Conservation (phyloP, 2,113 vertebrate genomes). For the Heptranchias perlo region DNA sequence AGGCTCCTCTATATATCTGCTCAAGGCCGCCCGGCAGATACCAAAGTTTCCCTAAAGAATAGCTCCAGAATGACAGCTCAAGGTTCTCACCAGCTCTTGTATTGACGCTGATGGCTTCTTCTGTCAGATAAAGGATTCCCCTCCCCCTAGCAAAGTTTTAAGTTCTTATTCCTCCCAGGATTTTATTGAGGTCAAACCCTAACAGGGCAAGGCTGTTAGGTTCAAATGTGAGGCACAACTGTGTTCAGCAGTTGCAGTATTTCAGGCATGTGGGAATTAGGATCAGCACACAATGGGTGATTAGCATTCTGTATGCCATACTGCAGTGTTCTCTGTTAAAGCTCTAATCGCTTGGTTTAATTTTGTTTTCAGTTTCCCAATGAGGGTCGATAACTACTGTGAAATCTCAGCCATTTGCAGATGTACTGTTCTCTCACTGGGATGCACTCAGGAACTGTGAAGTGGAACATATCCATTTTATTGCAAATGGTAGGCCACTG, state of each 20-base stretch:
- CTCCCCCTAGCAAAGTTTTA: background rate
- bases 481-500: background rate
- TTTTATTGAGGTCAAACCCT: background rate
- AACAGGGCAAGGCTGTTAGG: background rate
- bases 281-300: background rate
- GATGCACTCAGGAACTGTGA: background rate
- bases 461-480: constrained; percentile 6
- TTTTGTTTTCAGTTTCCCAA: constrained; percentile 10
- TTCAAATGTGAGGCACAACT: background rate
- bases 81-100: background rate
- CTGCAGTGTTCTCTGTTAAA: too few relatives aligned
- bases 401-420: background rate
- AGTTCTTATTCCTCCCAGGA: background rate
- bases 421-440: background rate
- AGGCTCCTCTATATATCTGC: background rate
- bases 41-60: background rate
- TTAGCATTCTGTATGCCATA: background rate
- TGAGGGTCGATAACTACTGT: background rate
- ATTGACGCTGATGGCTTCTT: too few relatives aligned
- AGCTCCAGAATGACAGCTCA: background rate
- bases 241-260: background rate
- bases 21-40: background rate
- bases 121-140: background rate
- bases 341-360: background rate
- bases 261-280: background rate